phyloP scores from a whole-genome alignment of 1,140 invertebrate genomes.

The Apis mellifera region Amel_HAv3.1 CM009937.2:1663001-1663500 shows the following conservation, averaged over 20 bases:
- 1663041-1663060: background rate
- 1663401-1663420: background rate
- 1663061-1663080: background rate
- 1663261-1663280: too few relatives aligned
- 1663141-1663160: background rate
- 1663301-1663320: too few relatives aligned
- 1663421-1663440: background rate
- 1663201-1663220: too few relatives aligned
- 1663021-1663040: background rate
- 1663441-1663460: background rate
- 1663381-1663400: too few relatives aligned
- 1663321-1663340: too few relatives aligned
- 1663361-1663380: too few relatives aligned
- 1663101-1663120: background rate
- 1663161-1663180: too few relatives aligned
- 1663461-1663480: background rate
- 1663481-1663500: background rate
- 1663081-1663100: background rate
- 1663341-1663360: too few relatives aligned
- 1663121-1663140: background rate
- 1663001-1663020: conserved; percentile 5
- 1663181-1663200: too few relatives aligned
- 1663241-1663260: too few relatives aligned
- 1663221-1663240: too few relatives aligned
- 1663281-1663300: too few relatives aligned